Evolutionary conservation across 2,797 vertebrate species (phyloP).

Genomic region (Eulemur coronatus): DNA sequence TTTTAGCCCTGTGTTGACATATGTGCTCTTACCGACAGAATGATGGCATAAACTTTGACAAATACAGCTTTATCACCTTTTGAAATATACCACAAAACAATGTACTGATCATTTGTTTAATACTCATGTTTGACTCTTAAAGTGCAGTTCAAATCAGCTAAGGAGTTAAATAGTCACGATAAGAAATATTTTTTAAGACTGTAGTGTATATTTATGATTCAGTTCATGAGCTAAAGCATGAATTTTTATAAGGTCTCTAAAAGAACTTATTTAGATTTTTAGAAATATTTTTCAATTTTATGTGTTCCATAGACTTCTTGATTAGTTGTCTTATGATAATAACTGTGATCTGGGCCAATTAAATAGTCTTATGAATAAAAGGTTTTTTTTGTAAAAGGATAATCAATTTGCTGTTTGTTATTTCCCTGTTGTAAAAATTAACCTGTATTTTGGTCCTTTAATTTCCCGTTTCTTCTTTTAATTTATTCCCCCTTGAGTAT

Average conservation of each 20-base stretch:
- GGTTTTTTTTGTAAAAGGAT: neutral
- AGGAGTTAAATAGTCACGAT: conserved; percentile 21
- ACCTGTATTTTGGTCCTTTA: conserved; percentile 28
- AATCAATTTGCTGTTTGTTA: neutral
- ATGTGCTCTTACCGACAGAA: neutral
- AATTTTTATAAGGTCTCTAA: conserved; percentile 8
- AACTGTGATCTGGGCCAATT: conserved; percentile 18
- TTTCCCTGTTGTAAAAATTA: conserved; percentile 30
- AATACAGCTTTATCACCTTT: neutral
- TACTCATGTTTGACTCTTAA: conserved; percentile 8
- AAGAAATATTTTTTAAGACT: conserved; percentile 13
- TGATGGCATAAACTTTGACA: neutral
- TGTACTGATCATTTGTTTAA: conserved; percentile 10
- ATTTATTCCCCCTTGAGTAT: neutral
- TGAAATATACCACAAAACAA: neutral
- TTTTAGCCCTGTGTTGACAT: neutral
- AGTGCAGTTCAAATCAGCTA: conserved; percentile 17
- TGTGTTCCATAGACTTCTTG: neutral
- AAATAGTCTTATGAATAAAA: conserved; percentile 26
- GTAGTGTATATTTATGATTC: neutral
- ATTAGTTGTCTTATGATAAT: conserved; percentile 22
- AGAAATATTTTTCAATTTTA: conserved; percentile 37
- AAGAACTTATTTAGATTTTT: conserved; percentile 42
- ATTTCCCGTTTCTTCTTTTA: neutral
- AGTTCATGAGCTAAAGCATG: neutral